A percentile compares a stretch with the other conserved stretches of the same genome.
phyloP scores from a whole-genome alignment of 2,113 vertebrate species.

The Gulo gulo region DNA sequence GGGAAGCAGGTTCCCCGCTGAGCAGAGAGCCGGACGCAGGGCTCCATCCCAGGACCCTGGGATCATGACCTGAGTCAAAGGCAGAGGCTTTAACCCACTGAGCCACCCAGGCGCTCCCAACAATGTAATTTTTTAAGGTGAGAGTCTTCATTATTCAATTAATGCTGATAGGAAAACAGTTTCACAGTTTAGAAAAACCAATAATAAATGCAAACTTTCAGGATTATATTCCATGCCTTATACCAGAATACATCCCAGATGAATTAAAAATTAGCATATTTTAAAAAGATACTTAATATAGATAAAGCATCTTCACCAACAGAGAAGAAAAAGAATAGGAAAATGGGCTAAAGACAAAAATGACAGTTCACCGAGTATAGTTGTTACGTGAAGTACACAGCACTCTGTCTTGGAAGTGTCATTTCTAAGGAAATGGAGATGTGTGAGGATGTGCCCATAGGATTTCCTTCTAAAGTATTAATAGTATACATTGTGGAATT shows the following conservation, averaged over 20 bases:
- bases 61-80: no score
- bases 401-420: not conserved
- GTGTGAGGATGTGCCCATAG: not conserved
- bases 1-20: no score
- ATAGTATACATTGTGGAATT: not conserved
- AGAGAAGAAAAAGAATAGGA: not conserved
- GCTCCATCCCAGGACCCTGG: no score
- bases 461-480: slow-evolving; percentile 17
- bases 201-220: not conserved
- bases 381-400: not conserved
- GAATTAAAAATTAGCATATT: not conserved
- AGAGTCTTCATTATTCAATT: not conserved
- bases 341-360: not conserved
- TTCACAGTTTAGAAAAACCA: not conserved
- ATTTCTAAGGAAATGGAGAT: slow-evolving; percentile 6
- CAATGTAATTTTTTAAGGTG: not conserved
- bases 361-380: not conserved
- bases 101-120: not conserved
- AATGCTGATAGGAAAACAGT: not conserved
- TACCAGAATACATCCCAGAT: not conserved
- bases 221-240: not conserved
- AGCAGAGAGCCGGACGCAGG: no score
- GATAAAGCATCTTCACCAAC: not conserved
- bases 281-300: not conserved
- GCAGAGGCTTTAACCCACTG: no score